Evolutionary conservation across 2,888 invertebrate species (phyloP).

Genomic region (Spisula subtruncata): DNA sequence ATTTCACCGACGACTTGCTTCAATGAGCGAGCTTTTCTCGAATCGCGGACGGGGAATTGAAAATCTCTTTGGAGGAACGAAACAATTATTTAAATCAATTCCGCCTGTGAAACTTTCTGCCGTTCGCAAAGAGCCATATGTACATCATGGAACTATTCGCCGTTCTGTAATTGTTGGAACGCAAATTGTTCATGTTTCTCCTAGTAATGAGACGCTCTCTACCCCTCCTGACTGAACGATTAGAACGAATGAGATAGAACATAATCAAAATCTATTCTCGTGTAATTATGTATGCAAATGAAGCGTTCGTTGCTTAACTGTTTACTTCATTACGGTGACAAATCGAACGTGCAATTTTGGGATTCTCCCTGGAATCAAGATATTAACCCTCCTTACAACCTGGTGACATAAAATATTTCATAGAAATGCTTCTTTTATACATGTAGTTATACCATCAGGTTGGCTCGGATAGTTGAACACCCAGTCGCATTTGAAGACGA

Average conservation of each 20-base stretch:
- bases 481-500: too few relatives aligned
- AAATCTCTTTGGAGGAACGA: constrained; percentile 70
- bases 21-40: constrained; percentile 64
- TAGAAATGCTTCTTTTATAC: neutral
- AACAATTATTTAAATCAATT: constrained; percentile 79
- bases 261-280: constrained; percentile 76
- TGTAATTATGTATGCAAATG: constrained; percentile 79
- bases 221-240: constrained; percentile 49
- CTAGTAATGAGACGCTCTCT: constrained; percentile 50
- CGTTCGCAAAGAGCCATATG: constrained; percentile 70
- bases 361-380: constrained; percentile 32
- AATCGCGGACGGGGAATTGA: constrained; percentile 65
- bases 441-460: too few relatives aligned
- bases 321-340: constrained; percentile 64
- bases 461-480: too few relatives aligned
- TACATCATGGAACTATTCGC: constrained; percentile 40
- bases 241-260: constrained; percentile 54
- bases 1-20: constrained; percentile 63
- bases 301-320: constrained; percentile 68
- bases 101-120: constrained; percentile 70
- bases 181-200: constrained; percentile 45
- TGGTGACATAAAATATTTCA: neutral
- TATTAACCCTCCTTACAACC: neutral
- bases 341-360: constrained; percentile 41
- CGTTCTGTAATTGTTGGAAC: constrained; percentile 35